Conservation (phyloP, 2,888 invertebrate genomes). For the Polymixis lichenea region DNA sequence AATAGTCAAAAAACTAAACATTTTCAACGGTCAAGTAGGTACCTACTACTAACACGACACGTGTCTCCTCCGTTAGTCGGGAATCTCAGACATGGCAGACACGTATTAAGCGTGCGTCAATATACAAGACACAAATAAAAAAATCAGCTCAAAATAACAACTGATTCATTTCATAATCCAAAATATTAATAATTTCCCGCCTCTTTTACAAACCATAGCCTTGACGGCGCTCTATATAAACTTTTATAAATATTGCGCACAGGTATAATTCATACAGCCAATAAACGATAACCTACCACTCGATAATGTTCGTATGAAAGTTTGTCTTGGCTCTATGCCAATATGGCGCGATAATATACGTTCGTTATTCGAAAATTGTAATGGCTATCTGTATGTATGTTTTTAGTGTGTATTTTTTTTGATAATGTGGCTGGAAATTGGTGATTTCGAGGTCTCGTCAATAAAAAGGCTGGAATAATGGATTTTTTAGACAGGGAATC, state of each 20-base stretch:
- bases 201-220: slow-evolving; percentile 53
- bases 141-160: slow-evolving; percentile 8
- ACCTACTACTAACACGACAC: too few relatives aligned
- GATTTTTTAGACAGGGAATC: background rate
- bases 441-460: slow-evolving; percentile 1
- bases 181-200: slow-evolving; percentile 45
- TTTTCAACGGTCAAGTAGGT: background rate
- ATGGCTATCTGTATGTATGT: slow-evolving; percentile 29
- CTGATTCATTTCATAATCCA: slow-evolving; percentile 29
- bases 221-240: slow-evolving; percentile 58
- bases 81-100: slow-evolving; percentile 15
- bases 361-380: slow-evolving; percentile 48
- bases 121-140: slow-evolving; percentile 4
- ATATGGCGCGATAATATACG: slow-evolving; percentile 34
- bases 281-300: slow-evolving; percentile 65
- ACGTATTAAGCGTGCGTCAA: background rate
- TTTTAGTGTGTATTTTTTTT: slow-evolving; percentile 20
- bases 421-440: slow-evolving; percentile 6
- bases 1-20: background rate
- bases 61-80: background rate
- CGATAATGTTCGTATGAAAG: slow-evolving; percentile 64
- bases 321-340: slow-evolving; percentile 57
- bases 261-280: slow-evolving; percentile 65
- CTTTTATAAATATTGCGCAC: slow-evolving; percentile 60
- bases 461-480: slow-evolving; percentile 17